These are phyloP conservation scores for Nemapogon koenigi DNA, from an alignment of 2,888 invertebrate genomes.

Conservation along the genomic window DNA sequence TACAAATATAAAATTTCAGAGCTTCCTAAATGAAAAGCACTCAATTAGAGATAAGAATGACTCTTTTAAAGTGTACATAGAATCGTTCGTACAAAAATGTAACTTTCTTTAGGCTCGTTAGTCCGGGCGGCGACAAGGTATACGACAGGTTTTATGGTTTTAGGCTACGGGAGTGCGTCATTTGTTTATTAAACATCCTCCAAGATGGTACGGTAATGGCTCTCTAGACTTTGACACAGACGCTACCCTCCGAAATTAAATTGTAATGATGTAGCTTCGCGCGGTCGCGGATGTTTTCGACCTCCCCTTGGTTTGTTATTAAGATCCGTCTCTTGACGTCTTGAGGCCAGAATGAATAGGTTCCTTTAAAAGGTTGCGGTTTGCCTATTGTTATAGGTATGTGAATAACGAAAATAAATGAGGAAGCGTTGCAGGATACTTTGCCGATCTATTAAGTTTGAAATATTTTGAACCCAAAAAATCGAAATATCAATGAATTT, in stretches of 20 bases:
- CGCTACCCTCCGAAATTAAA: constrained; percentile 59
- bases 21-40: no score
- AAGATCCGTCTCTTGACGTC: constrained; percentile 39
- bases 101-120: no score
- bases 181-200: constrained; percentile 62
- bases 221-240: constrained; percentile 53
- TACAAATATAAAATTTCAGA: no score
- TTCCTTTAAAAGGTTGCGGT: constrained; percentile 44
- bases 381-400: constrained; percentile 52
- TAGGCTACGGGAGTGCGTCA: constrained; percentile 28
- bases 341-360: constrained; percentile 55
- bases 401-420: constrained; percentile 31
- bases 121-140: no score
- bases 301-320: constrained; percentile 42
- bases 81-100: no score
- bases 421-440: no score
- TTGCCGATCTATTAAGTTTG: no score
- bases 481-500: no score
- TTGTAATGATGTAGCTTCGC: constrained; percentile 57
- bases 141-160: no score
- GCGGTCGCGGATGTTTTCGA: constrained; percentile 39
- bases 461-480: no score
- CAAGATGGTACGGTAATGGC: constrained; percentile 59
- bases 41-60: no score
- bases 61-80: no score